phyloP scores from a whole-genome alignment of 2,888 invertebrate species.

The Trachelus stipa region DNA sequence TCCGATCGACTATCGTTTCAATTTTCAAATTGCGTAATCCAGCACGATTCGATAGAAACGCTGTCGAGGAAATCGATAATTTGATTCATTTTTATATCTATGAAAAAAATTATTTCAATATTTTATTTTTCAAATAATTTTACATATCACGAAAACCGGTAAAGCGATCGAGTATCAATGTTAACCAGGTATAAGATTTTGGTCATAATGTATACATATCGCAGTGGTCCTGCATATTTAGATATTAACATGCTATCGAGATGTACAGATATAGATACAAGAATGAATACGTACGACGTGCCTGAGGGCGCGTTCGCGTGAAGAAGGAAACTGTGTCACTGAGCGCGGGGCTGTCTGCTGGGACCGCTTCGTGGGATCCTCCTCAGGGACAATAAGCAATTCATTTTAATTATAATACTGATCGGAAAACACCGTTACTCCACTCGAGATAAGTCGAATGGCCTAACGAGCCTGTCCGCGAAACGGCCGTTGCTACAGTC shows the following conservation, averaged over 20 bases:
- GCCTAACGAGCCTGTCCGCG: constrained; percentile 21
- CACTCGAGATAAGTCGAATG: constrained; percentile 21
- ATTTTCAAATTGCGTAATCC: neutral
- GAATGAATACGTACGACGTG: constrained; percentile 5
- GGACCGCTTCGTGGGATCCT: constrained; percentile 26
- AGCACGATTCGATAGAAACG: neutral
- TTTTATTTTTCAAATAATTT: neutral
- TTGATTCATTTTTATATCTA: neutral
- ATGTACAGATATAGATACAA: neutral
- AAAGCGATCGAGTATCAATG: neutral
- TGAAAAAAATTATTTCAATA: neutral
- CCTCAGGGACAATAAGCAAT: constrained; percentile 40
- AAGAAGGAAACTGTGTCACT: constrained; percentile 40
- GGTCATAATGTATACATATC: neutral
- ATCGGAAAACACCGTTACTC: constrained; percentile 38
- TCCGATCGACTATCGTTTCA: neutral
- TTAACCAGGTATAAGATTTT: neutral
- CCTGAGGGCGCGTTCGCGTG: constrained; percentile 23
- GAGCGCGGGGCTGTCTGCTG: constrained; percentile 13
- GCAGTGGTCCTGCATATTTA: neutral
- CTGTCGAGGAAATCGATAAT: neutral
- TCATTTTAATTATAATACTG: constrained; percentile 46
- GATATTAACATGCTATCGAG: neutral
- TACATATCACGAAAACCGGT: neutral
- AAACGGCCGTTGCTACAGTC: constrained; percentile 1